phyloP scores from a whole-genome alignment of 2,113 vertebrate genomes.

The Thunnus thynnus region DNA sequence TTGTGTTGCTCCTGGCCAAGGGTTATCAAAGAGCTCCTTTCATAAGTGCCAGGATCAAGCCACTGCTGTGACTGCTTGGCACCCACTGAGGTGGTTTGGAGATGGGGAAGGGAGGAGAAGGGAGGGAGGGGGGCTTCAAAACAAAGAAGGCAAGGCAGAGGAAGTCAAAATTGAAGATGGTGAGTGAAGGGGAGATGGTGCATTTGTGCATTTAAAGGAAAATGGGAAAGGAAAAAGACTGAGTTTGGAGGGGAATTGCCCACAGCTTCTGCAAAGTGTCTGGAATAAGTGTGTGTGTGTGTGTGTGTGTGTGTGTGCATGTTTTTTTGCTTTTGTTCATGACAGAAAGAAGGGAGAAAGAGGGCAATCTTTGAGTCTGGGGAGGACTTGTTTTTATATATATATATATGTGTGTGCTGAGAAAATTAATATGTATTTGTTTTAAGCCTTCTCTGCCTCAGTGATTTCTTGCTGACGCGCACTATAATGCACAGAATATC shows the following conservation, averaged over 20 bases:
- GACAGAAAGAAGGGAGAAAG: conserved; percentile 26
- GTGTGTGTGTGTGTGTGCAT: conserved; percentile 1
- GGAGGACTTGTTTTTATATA: conserved; percentile 46
- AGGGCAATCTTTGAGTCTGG: conserved; percentile 33
- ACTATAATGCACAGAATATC: conserved; percentile 54
- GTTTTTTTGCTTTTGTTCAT: conserved; percentile 27
- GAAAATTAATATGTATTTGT: conserved; percentile 79
- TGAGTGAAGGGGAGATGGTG: conserved; percentile 51
- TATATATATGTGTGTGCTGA: conserved; percentile 36
- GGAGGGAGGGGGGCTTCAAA: conserved; percentile 37
- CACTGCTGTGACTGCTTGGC: conserved; percentile 81
- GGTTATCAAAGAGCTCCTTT: conserved; percentile 84
- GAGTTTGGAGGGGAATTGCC: conserved; percentile 41
- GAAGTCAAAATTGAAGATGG: conserved; percentile 73
- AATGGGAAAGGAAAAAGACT: conserved; percentile 48
- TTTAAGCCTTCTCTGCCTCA: conserved; percentile 67
- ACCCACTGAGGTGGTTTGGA: conserved; percentile 73
- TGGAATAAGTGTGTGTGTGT: conserved; percentile 22
- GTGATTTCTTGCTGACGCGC: conserved; percentile 75
- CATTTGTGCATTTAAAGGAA: conserved; percentile 62
- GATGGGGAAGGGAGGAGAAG: conserved; percentile 33
- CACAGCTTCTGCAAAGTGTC: conserved; percentile 39
- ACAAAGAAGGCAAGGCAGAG: conserved; percentile 67
- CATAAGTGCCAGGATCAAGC: conserved; percentile 82
- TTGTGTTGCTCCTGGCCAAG: conserved; percentile 77